phyloP scores from a whole-genome alignment of 2,113 vertebrate species.

The Rhinolophus sinicus region DNA sequence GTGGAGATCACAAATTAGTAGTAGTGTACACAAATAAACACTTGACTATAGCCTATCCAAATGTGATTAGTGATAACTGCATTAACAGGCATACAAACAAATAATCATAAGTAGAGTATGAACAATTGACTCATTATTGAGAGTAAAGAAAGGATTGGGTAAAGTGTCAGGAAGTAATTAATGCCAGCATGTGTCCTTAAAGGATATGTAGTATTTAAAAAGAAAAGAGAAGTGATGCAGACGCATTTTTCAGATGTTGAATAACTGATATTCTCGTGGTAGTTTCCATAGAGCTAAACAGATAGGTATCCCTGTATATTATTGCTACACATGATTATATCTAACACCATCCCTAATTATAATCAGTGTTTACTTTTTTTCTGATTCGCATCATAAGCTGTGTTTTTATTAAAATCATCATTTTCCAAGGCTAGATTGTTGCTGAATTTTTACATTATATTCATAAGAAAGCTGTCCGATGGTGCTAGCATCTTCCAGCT shows the following conservation, averaged over 20 bases:
- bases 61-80: neutral
- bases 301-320: neutral
- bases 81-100: neutral
- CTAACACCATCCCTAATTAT: neutral
- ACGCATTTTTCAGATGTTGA: neutral
- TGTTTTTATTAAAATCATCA: conserved; percentile 27
- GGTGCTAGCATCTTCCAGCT: neutral
- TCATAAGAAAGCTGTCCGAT: neutral
- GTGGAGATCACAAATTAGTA: neutral
- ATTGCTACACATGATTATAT: neutral
- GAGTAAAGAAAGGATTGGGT: neutral
- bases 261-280: neutral
- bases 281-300: neutral
- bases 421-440: neutral
- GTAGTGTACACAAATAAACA: neutral
- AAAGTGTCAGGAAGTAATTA: neutral
- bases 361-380: neutral
- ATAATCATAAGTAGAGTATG: neutral
- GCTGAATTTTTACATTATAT: neutral
- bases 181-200: neutral
- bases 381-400: neutral
- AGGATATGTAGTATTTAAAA: neutral
- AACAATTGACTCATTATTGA: neutral
- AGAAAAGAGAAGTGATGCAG: neutral
- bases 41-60: neutral